A percentile compares a stretch with the other conserved stretches of the same genome.
phyloP scores from a whole-genome alignment of 2,113 vertebrate species.

The Cephalopterus ornatus region DNA sequence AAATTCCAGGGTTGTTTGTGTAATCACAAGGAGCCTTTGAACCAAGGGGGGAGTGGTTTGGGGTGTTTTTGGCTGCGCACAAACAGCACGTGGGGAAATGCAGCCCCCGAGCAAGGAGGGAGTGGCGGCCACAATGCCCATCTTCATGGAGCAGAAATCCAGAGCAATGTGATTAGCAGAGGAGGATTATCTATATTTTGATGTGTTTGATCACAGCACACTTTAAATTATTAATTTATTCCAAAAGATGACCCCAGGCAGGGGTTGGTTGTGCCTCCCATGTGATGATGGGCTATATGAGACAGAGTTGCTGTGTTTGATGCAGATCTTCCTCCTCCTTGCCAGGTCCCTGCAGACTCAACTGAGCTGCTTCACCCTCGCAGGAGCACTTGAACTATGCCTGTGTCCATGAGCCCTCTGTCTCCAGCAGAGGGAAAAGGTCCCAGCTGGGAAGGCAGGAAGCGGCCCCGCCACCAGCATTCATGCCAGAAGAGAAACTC shows the following conservation, averaged over 20 bases:
- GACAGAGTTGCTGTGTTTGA: not conserved
- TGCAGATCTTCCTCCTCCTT: not conserved
- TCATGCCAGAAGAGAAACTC: not conserved
- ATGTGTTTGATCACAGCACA: not conserved
- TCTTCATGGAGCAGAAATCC: not conserved
- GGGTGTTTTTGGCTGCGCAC: fast-evolving
- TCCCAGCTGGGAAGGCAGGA: conserved; percentile 30
- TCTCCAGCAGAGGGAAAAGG: not conserved
- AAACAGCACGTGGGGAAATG: not conserved
- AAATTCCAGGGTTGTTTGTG: conserved; percentile 37
- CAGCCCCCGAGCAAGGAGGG: not conserved
- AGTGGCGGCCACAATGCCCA: fast-evolving
- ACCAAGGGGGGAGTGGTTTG: not conserved
- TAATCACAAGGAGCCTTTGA: conserved; percentile 49
- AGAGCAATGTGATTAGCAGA: not conserved
- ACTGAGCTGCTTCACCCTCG: fast-evolving
- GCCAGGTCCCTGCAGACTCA: not conserved
- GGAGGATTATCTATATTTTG: not conserved
- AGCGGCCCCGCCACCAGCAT: fast-evolving
- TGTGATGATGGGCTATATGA: not conserved
- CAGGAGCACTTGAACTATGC: not conserved
- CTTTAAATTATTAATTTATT: not conserved
- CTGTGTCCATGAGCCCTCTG: not conserved
- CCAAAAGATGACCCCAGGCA: not conserved
- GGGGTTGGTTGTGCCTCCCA: fast-evolving